Percentiles rank a stretch among this genome's conserved stretches.
These are phyloP conservation scores for Laticauda colubrina DNA, from an alignment of 2,113 vertebrate genomes.

Conservation along the genomic window DNA sequence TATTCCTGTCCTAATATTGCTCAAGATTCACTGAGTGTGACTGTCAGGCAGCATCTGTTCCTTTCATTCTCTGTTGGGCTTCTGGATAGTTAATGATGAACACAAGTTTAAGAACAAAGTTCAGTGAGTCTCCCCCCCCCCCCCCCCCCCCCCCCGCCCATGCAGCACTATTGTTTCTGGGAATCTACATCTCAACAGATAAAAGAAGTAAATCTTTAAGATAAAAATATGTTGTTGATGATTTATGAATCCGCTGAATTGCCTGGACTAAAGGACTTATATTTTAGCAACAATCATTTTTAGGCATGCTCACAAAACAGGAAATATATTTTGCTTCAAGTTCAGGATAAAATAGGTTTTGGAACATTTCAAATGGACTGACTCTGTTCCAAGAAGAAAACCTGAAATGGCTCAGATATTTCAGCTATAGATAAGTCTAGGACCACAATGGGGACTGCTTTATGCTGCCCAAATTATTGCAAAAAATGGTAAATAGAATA, in stretches of 20 bases:
- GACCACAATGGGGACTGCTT: not conserved
- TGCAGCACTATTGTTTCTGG: not conserved
- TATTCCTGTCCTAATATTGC: conserved; percentile 13
- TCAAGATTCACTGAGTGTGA: conserved; percentile 12
- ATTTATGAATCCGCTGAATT: not conserved
- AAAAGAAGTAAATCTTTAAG: not conserved
- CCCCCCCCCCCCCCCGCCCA: accelerated
- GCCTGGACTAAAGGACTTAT: not conserved
- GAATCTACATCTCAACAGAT: not conserved
- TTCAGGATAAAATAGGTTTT: not conserved
- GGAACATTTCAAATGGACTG: not conserved
- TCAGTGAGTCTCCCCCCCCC: not conserved
- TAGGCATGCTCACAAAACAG: not conserved
- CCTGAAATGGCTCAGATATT: not conserved
- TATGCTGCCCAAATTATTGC: not conserved
- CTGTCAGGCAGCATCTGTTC: conserved; percentile 14
- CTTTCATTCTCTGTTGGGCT: not conserved
- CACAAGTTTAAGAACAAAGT: not conserved
- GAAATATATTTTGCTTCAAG: not conserved
- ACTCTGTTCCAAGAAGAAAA: not conserved
- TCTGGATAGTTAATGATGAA: not conserved
- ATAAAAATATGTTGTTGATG: not conserved
- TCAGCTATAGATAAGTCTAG: not conserved
- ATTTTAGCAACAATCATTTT: not conserved
- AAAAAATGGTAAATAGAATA: not conserved